Base-by-base conservation (phyloP, 2,113 vertebrate genomes). In the Gambusia holbrooki region DNA sequence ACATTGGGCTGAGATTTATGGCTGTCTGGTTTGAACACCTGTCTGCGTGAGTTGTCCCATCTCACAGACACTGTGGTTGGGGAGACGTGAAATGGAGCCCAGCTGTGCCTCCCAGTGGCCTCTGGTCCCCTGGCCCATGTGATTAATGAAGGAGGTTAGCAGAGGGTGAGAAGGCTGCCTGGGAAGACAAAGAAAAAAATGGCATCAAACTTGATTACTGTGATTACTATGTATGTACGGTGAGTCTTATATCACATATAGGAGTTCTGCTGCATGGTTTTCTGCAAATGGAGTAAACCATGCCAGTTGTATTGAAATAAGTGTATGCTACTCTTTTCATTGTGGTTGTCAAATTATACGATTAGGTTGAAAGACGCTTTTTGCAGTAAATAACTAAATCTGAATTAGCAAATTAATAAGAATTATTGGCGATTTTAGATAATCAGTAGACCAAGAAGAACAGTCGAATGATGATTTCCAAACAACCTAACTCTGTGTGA, bases 11-110 rank as follows among this genome's bases (percentile, higher is more conserved):
- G 15, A 71, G 8, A 61, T 10, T 33, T 19, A 30, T 33, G 2
- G 28, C 1, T 27, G 3, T 0, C 19, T 40, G 37, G 1, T 51
- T 25, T 8, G 3, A 0, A 32, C 45, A 99, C 98, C 98, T 93
- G 97, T 98, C 93, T 99, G 98, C 0, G 98, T 99, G 62, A 99
- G 97, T 70, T 99, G 97, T 60, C 98, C 98, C 94, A 97, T 97
- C 88, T 99, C 98, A 48, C 98, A 99, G 58, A 91, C 48, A 3
- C 91, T 94, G 81, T 98, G 97, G 64, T 93, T 97, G 30, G 98
- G 98, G 80, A 97, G 93, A n/a, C 96, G 96, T 66, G 97, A 94
- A 76, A 98, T 89, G 27, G 95, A 95, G 73, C 93, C 93, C 32
- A 99, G 89, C 28, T 95, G 91, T 17, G 96, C 94, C 80, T 98